These are phyloP conservation scores for human DNA, from an alignment of 2,113 vertebrate genomes.

Conservation along the genomic window GRCh38 chr2:55810001-55810500, in stretches of 20 bases:
- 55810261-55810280: constrained; percentile 47
- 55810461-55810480: not conserved
- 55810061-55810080: constrained; percentile 81
- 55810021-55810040: constrained; percentile 76
- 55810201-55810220: constrained; percentile 71
- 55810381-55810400: not conserved
- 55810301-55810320: not conserved
- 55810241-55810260: constrained; percentile 54
- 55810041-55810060: constrained; percentile 79
- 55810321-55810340: not conserved
- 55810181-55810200: constrained; percentile 83
- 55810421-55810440: not conserved
- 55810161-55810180: constrained; percentile 82
- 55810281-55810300: constrained; percentile 31
- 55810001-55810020: constrained; percentile 75
- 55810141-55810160: constrained; percentile 83
- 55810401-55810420: not conserved
- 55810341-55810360: constrained; percentile 9
- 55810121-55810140: constrained; percentile 88
- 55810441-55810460: not conserved
- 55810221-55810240: constrained; percentile 63
- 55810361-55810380: not conserved
- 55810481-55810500: not conserved
- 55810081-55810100: constrained; percentile 84
- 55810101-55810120: constrained; percentile 87